Conservation (phyloP, 2,113 vertebrate genomes). For the Rhea americana region DNA sequence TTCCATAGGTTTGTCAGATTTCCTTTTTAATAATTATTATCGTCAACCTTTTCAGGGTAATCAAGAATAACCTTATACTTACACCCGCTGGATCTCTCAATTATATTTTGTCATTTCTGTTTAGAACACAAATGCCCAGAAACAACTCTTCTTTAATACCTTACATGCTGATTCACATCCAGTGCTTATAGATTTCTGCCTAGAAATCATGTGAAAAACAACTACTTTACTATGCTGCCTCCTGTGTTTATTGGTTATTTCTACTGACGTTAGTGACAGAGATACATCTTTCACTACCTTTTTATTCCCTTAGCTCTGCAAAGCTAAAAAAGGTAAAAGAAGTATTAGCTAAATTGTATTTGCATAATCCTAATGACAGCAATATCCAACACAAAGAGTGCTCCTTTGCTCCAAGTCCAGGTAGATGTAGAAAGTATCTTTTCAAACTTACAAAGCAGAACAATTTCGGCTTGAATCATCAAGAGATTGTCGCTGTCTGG, state of each 20-base stretch:
- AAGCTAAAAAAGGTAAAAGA: neutral
- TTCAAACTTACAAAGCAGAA: rapidly evolving
- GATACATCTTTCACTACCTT: neutral
- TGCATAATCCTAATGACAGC: neutral
- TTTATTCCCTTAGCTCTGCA: too few relatives aligned
- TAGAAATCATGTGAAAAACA: neutral
- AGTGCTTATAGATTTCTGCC: neutral
- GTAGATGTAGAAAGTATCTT: neutral
- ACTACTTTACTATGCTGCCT: neutral
- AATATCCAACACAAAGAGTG: rapidly evolving
- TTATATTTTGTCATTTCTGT: neutral
- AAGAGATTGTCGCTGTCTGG: rapidly evolving
- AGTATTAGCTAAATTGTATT: rapidly evolving
- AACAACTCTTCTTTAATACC: neutral
- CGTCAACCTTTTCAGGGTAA: neutral
- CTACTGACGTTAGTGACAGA: rapidly evolving
- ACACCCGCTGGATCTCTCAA: neutral
- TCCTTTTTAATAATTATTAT: slow-evolving; percentile 1
- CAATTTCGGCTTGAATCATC: rapidly evolving
- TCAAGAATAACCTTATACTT: neutral
- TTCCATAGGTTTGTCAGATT: neutral
- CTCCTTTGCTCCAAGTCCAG: neutral
- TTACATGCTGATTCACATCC: neutral
- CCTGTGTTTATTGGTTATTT: neutral
- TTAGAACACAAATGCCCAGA: neutral